Evolutionary conservation across 92 coral and sea anemone genomes (phyloP), one percentile per base, ranked within the genome.

Genomic region (Phenganax stokvisi): DNA sequence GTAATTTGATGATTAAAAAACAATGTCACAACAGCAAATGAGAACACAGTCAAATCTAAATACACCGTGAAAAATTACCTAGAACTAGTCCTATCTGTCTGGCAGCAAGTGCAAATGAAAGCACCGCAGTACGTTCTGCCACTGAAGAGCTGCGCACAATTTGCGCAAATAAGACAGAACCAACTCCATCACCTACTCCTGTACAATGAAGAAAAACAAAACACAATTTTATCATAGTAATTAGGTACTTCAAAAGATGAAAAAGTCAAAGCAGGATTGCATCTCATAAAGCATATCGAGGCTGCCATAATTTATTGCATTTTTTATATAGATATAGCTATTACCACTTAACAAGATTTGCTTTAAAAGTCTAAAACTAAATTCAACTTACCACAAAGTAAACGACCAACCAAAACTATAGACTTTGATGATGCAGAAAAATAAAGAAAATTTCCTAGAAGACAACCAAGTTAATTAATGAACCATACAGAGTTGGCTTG

Each of bases 171-270:
- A 94, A 88, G 13, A 91, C 97, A 37, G 96, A 86, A 56, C 98
- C 96, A 60, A 90, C 89, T n/a, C 97, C 98, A 65, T 89, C 98
- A 25, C 98, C 98, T 57, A 90, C 80, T 62, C 98, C 98, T 93
- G 62, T 7, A 61, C 12, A 47, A 62, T 3, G 44, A 7, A 37
- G 53, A 17, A 25, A 84, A 17, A 67, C 51, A 62, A 82, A 54
- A 10, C n/a, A 6, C 25, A 65, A 65, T 65, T 10, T 25, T 59
- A 37, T 37, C 47, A 37, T 37, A 37, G 47, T 37, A 37, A 37
- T 37, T 37, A 20, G 25, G 25, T 20, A 37, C 47, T 37, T 37
- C 47, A 37, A 37, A 5, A 37, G 47, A 37, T 37, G 5, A 37
- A 37, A 37, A 37, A 2, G 47, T 37, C 47, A 37, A 5, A 37